Percentiles rank a stretch among this genome's conserved stretches.
These are phyloP conservation scores for Peromyscus aztecus DNA, from an alignment of 2,797 vertebrate genomes.

Conservation along the genomic window DNA sequence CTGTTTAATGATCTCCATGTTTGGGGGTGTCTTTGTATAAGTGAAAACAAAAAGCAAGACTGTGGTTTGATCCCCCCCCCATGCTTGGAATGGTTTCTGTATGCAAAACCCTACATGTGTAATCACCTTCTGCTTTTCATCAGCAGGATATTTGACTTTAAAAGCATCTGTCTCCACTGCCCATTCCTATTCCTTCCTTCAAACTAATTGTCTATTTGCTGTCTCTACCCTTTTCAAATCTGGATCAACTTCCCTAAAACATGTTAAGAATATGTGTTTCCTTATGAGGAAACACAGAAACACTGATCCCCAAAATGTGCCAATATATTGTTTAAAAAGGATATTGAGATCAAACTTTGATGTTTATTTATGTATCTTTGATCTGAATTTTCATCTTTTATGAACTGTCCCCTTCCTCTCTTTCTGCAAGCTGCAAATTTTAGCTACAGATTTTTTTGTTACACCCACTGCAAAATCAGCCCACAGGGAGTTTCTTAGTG, in stretches of 20 bases:
- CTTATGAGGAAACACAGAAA: neutral
- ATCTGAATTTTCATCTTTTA: conserved; percentile 85
- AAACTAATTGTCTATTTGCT: conserved; percentile 73
- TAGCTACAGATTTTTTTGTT: conserved; percentile 85
- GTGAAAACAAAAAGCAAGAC: conserved; percentile 1
- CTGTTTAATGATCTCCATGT: conserved; percentile 83
- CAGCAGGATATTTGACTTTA: conserved; percentile 44
- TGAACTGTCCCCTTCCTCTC: conserved; percentile 81
- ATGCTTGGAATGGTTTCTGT: neutral
- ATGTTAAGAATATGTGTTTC: conserved; percentile 66
- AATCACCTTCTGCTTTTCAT: conserved; percentile 10
- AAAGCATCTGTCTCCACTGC: conserved; percentile 22
- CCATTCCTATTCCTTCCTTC: neutral
- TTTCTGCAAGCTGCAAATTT: conserved; percentile 76
- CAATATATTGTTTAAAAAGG: conserved; percentile 60
- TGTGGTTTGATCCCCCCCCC: conserved; percentile 22
- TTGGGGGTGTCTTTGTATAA: conserved; percentile 61
- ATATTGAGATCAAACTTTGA: conserved; percentile 77
- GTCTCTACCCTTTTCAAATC: conserved; percentile 67
- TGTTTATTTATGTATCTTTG: conserved; percentile 84
- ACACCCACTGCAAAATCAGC: conserved; percentile 84
- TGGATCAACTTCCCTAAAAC: conserved; percentile 61
- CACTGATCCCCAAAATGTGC: conserved; percentile 56
- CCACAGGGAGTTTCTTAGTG: conserved; percentile 80
- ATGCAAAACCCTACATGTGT: neutral